A percentile compares a stretch with the other conserved stretches of the same genome.
These are phyloP conservation scores for Heterodera carotae DNA, from an alignment of 1,140 invertebrate species.

Conservation along the genomic window DNA sequence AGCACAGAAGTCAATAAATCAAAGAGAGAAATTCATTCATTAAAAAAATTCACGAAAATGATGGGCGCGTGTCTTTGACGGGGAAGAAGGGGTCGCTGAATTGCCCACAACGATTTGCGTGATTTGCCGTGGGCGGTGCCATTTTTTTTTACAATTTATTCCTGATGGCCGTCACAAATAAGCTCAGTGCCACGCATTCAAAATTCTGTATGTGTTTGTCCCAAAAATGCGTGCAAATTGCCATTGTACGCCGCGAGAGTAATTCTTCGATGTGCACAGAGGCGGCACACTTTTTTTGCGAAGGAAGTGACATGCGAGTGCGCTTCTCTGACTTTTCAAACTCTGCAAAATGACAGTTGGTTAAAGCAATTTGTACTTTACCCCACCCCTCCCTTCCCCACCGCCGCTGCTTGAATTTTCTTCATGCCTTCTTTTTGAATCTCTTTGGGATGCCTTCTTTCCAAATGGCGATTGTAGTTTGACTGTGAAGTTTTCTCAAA, in stretches of 20 bases:
- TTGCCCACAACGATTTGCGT: background rate
- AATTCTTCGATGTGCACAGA: constrained; percentile 2
- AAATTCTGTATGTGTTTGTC: background rate
- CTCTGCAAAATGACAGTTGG: background rate
- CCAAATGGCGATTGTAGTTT: too few species aligned
- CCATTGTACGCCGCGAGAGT: background rate
- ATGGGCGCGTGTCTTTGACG: background rate
- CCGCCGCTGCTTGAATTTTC: too few species aligned
- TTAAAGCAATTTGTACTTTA: too few species aligned
- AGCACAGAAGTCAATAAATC: too few species aligned
- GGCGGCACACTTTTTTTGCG: background rate
- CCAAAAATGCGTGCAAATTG: constrained; percentile 2
- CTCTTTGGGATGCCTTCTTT: too few species aligned
- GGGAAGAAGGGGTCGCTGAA: background rate
- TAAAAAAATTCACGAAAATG: background rate
- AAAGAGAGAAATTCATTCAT: too few species aligned
- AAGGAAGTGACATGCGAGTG: background rate
- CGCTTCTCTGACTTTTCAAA: background rate
- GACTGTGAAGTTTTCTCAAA: too few species aligned
- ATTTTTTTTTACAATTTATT: background rate
- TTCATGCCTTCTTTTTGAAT: too few species aligned
- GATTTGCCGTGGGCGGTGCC: background rate
- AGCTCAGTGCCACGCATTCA: background rate
- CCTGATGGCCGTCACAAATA: background rate
- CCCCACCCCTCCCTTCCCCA: too few species aligned